Evolutionary conservation across 2,797 vertebrate species (phyloP).

Genomic region (Trichosurus vulpecula): DNA sequence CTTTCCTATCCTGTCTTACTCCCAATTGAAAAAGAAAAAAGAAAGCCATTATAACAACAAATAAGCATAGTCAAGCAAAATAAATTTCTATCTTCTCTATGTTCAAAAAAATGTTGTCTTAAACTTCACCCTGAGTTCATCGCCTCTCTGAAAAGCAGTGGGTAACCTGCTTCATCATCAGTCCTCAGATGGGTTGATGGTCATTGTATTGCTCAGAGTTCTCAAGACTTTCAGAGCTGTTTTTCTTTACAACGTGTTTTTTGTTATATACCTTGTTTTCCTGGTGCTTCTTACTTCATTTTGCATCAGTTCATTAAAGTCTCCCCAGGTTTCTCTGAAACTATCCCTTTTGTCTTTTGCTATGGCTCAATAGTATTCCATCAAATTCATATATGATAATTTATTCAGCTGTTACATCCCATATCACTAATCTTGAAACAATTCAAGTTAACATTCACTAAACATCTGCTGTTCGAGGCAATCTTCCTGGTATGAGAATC

Average conservation of each 20-base stretch:
- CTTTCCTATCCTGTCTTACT: neutral
- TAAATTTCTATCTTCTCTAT: neutral
- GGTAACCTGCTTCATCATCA: neutral
- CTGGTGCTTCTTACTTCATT: neutral
- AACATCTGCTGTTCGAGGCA: neutral
- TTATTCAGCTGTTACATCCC: neutral
- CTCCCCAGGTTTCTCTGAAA: neutral
- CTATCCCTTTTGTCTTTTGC: neutral
- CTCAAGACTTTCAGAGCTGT: neutral
- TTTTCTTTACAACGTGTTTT: neutral
- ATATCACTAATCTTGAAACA: neutral
- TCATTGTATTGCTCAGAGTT: neutral
- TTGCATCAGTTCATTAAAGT: neutral
- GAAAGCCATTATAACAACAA: neutral
- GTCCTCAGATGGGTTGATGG: neutral
- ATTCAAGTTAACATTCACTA: neutral
- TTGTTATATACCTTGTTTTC: neutral
- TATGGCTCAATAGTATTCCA: neutral
- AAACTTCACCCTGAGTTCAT: neutral
- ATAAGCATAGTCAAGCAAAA: neutral
- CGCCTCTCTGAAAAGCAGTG: neutral
- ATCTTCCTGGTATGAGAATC: neutral
- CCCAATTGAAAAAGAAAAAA: neutral
- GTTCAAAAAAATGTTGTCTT: neutral
- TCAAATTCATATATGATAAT: neutral